Evolutionary conservation across 2,888 invertebrate genomes (phyloP), one percentile per base, ranked within the genome.

Genomic region (Temnothorax ravouxi): DNA sequence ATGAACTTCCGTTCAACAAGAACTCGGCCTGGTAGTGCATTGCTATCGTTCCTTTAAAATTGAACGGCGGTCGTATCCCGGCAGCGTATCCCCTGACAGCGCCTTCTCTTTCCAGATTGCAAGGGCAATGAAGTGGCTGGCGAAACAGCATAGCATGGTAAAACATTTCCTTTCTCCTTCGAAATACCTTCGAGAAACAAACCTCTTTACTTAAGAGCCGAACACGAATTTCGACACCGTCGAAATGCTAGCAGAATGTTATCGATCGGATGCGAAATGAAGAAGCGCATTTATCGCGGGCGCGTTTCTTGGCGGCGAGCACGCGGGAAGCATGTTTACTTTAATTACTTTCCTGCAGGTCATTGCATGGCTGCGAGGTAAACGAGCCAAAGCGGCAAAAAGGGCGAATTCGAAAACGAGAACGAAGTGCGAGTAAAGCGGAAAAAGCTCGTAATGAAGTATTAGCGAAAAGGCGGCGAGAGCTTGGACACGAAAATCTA

Each of bases 281-380:
- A 62, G 79, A 83, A 83, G 50, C 52, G 54, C 81, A 82, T 75
- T 83, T 71, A 50, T 83, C 56, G 59, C 34, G 71, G 25, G 50
- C 64, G 83, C 82, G 74, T 87, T 88, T 85, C 86, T 85, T 79
- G 11, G 38, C 38, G 76, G 25, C 41, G 29, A 6, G 38, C 29
- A 71, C 62, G 50, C 85, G 84, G 2, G 0, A 41, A 56, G 64
- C 50, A 71, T 80, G 84, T 84, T 90, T 84, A 85, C 87, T 84
- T 86, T 90, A 90, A 89, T 90, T 90, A 84, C 90, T 88, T 87
- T 52, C 64, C 79, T 77, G 84, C 77, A 72, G 84, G 81, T 87
- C 85, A 87, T 86, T 76, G n/a, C n/a, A n/a, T n/a, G 85, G 67
- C 71, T 50, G 38, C 44, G 11, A 59, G 34, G 59, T 84, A 86